phyloP scores from a whole-genome alignment of 2,888 invertebrate species.

The Tachina grossa region DNA sequence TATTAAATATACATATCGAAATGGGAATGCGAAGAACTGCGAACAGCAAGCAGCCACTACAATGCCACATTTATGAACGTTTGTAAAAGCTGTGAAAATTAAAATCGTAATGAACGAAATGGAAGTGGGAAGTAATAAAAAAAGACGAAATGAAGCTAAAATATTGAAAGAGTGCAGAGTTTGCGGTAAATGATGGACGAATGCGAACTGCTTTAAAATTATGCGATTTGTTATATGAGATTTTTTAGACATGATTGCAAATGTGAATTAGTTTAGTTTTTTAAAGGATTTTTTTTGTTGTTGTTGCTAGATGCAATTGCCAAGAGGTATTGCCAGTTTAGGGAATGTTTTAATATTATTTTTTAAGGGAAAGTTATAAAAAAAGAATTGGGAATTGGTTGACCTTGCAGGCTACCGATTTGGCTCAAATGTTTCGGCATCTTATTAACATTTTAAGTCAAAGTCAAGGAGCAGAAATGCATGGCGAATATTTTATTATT shows the following conservation, averaged over 20 bases:
- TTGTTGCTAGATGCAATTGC: constrained; percentile 2
- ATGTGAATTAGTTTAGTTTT: constrained; percentile 78
- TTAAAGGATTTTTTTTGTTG: constrained; percentile 32
- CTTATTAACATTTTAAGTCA: too few relatives aligned
- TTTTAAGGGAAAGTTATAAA: too few relatives aligned
- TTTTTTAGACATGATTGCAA: constrained; percentile 81
- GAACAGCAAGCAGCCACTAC: constrained; percentile 43
- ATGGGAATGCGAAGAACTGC: constrained; percentile 31
- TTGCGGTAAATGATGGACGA: constrained; percentile 72
- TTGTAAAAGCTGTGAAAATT: constrained; percentile 57
- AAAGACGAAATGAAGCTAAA: constrained; percentile 1
- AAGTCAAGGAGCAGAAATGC: too few relatives aligned
- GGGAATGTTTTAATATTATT: not conserved
- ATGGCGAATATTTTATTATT: too few relatives aligned
- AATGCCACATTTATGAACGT: constrained; percentile 30
- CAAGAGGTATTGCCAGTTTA: constrained; percentile 2
- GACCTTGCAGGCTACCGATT: too few relatives aligned
- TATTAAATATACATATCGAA: constrained; percentile 46
- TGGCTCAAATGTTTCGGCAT: too few relatives aligned
- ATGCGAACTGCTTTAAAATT: constrained; percentile 79
- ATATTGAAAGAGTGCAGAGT: constrained; percentile 52
- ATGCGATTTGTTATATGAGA: constrained; percentile 82
- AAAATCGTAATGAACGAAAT: constrained; percentile 49
- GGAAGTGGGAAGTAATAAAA: constrained; percentile 4
- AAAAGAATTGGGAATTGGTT: not conserved